Evolutionary conservation across 2,113 vertebrate species (phyloP), one percentile per base, ranked within the genome.

Genomic region (Otus sunia): DNA sequence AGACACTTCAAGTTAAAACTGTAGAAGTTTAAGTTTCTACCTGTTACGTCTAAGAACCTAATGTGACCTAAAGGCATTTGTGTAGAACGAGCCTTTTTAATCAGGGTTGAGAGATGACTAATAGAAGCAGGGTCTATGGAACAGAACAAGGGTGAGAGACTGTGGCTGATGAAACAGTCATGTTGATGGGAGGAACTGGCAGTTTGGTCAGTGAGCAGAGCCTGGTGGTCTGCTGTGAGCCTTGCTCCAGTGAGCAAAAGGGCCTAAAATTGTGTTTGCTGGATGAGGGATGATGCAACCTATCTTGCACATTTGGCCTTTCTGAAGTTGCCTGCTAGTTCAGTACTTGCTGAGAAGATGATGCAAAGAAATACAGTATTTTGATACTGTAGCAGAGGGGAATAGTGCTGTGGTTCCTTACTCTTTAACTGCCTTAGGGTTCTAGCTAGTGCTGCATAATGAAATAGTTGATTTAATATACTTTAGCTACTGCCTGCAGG

Each of bases 101-200:
- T 81, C 15, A 41, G 20, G 20, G 15, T 26, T 72, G 69, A 69
- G 58, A 79, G 52, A 47, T 21, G 64, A 75, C 8, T 62, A 27
- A 47, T 12, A 59, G 74, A 30, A 91, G 34, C 27, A 45, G 29
- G 22, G 25, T 19, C 8, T 18, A 30, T 11, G 27, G 67, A 32
- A 23, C 36, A 62, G 45, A 47, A 32, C 10, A 39, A 29, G 23
- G 26, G 15, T 79, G 26, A 82, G 71, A 30, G 12, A 26, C 68
- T 36, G 37, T 0, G 3, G 34, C 63, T 56, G 45, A 45, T 30
- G 23, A 30, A 52, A 23, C 19, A 12, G 4, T 34, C 0, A 0
- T 23, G 13, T 30, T 87, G 84, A 12, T 56, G 55, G 43, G 37
- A 86, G 32, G 45, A 23, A 69, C 53, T 11, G 29, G 19, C 29